Evolutionary conservation across 2,113 vertebrate species (phyloP), one percentile per base, ranked within the genome.

Genomic region (Onychorhynchus coronatus): DNA sequence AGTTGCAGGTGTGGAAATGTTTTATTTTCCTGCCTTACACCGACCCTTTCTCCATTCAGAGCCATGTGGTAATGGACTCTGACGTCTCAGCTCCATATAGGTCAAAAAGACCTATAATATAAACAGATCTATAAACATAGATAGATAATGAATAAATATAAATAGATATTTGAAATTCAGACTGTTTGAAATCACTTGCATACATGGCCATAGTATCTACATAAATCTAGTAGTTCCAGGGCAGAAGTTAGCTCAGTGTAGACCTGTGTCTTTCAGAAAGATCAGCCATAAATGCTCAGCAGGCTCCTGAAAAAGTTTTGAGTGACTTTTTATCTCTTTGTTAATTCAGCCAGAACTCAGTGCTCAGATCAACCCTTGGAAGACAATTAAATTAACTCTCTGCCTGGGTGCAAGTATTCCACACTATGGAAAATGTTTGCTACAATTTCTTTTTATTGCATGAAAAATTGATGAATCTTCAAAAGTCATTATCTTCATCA

Each of bases 401-500:
- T 92, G 82, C 70, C 84, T 87, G 73, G 73, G 21, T 93, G 12
- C 21, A 66, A 63, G 58, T 47, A 28, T 79, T 27, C 9, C 39
- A 56, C 44, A 1, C 47, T 44, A 61, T 2, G 3, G 75, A 55
- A 72, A 93, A 65, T 35, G 61, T n/a, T 92, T 72, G 44, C 41
- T 85, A 74, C 73, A 55, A 66, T 93, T 96, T 80, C 62, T 62
- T 95, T 91, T 75, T 68, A 75, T 68, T 86, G 90, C 70, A 71
- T 46, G 47, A 96, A 89, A 63, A 94, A 91, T 13, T 2, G 76
- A 93, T 85, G 91, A 56, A 67, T 88, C 93, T 96, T 89, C 37
- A 24, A 4, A 82, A 87, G 67, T 80, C 76, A n/a, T 94, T 87
- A 83, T 89, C 80, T 76, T 62, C 94, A 75, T 92, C 90, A 96